These are phyloP conservation scores for Puffinus mauretanicus DNA, from an alignment of 2,113 vertebrate species.

Conservation along the genomic window DNA sequence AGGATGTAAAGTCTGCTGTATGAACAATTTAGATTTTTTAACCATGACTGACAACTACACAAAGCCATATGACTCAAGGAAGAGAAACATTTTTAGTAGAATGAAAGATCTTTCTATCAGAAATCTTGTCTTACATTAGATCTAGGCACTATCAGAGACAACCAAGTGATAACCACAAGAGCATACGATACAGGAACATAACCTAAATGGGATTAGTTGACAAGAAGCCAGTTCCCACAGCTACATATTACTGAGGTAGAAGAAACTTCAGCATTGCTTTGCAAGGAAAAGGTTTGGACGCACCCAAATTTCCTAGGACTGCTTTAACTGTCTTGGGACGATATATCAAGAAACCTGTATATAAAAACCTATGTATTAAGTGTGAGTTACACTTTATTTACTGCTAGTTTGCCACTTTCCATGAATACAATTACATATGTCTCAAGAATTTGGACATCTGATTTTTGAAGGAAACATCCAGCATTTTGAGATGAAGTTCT, in stretches of 20 bases:
- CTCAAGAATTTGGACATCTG: neutral
- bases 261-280: neutral
- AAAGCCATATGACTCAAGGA: neutral
- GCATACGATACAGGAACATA: accelerated
- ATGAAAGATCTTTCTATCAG: neutral
- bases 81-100: neutral
- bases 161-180: neutral
- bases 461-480: neutral
- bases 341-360: neutral
- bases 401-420: neutral
- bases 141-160: neutral
- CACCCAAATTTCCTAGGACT: neutral
- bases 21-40: neutral
- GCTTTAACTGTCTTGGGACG: neutral
- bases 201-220: neutral
- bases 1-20: neutral
- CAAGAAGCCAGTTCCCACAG: neutral
- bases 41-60: neutral
- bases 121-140: neutral
- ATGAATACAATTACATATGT: neutral
- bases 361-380: neutral
- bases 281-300: neutral
- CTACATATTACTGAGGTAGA: neutral
- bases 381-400: neutral
- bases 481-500: neutral